These are phyloP conservation scores for Diaprepes abbreviatus DNA, from an alignment of 2,888 invertebrate species.

Conservation along the genomic window DNA sequence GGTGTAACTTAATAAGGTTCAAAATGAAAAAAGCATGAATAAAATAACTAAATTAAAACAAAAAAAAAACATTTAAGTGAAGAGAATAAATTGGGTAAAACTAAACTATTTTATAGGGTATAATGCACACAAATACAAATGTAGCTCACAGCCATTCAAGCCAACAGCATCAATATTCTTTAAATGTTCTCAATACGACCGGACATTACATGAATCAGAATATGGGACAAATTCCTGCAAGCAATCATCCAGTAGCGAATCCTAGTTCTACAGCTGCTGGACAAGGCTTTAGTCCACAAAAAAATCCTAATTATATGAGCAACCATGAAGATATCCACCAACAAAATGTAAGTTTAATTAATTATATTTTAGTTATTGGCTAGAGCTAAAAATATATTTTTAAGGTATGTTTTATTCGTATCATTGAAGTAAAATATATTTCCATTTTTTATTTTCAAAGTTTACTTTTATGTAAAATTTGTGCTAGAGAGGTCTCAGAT, in stretches of 20 bases:
- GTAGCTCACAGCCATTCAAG: slow-evolving; percentile 57
- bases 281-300: slow-evolving; percentile 57
- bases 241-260: slow-evolving; percentile 62
- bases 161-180: slow-evolving; percentile 51
- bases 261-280: slow-evolving; percentile 54
- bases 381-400: no score
- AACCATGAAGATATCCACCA: slow-evolving; percentile 61
- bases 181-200: slow-evolving; percentile 60
- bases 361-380: no score
- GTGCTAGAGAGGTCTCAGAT: no score
- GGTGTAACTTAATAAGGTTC: no score
- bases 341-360: slow-evolving; percentile 56
- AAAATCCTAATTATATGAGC: slow-evolving; percentile 57
- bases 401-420: no score
- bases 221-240: slow-evolving; percentile 58
- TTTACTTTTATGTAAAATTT: no score
- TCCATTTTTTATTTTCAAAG: no score
- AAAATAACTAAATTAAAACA: no score
- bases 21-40: no score
- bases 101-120: slow-evolving; percentile 45
- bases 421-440: no score
- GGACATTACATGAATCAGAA: slow-evolving; percentile 56
- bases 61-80: no score
- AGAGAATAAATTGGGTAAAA: no score
- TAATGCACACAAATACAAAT: slow-evolving; percentile 55